A percentile compares a stretch with the other conserved stretches of the same genome.
Evolutionary conservation across 2,888 invertebrate species (phyloP).

Genomic region (Tetragonisca angustula): DNA sequence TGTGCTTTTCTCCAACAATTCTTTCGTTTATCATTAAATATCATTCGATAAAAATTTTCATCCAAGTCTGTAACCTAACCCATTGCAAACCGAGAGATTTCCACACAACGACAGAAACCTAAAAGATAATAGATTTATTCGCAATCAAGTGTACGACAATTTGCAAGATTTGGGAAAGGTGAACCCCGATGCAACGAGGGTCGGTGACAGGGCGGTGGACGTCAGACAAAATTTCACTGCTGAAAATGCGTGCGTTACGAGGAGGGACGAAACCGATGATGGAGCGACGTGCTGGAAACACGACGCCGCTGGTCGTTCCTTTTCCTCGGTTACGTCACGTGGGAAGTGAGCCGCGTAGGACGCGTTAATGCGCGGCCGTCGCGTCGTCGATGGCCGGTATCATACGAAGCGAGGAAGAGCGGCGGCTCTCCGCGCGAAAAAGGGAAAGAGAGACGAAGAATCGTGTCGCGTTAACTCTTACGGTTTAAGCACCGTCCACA

Average conservation of each 20-base stretch:
- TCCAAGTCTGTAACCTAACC: no score
- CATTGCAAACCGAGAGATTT: no score
- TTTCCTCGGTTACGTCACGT: slow-evolving; percentile 69
- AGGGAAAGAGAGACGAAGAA: slow-evolving; percentile 45
- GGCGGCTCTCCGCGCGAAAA: not conserved
- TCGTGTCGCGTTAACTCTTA: slow-evolving; percentile 73
- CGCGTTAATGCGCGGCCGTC: slow-evolving; percentile 64
- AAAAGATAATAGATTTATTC: no score
- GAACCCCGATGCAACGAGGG: not conserved
- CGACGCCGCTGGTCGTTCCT: slow-evolving; percentile 14
- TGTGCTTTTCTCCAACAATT: not conserved
- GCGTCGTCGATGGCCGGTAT: slow-evolving; percentile 52
- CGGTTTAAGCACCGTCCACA: slow-evolving; percentile 69
- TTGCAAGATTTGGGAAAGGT: not conserved
- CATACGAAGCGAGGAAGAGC: slow-evolving; percentile 18
- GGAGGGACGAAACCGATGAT: not conserved
- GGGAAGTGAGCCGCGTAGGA: slow-evolving; percentile 70
- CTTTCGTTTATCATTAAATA: no score
- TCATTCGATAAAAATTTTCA: not conserved
- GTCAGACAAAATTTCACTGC: not conserved
- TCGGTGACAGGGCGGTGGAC: not conserved
- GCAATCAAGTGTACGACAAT: no score
- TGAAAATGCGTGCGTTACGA: slow-evolving; percentile 1
- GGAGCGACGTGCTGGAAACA: not conserved
- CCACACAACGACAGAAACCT: no score